phyloP scores from a whole-genome alignment of 2,113 vertebrate species.

The Kobus ellipsiprymnus region DNA sequence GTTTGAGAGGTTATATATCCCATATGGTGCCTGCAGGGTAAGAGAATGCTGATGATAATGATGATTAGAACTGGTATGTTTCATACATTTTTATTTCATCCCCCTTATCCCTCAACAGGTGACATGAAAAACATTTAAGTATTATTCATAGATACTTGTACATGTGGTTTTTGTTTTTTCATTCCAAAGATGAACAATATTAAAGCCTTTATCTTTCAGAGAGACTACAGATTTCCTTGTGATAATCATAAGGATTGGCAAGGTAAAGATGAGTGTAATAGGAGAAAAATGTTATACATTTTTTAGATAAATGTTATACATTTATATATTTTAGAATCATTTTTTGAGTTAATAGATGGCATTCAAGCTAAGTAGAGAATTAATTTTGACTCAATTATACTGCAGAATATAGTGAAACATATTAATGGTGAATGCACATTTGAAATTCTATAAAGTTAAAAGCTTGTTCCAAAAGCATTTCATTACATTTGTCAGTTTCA shows the following conservation, averaged over 20 bases:
- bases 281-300: background rate
- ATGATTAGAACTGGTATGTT: background rate
- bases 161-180: background rate
- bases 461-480: background rate
- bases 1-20: background rate
- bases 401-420: background rate
- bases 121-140: background rate
- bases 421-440: background rate
- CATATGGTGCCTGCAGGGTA: background rate
- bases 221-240: background rate
- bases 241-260: background rate
- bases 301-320: background rate
- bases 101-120: background rate
- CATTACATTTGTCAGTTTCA: background rate
- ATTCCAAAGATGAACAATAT: background rate
- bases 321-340: background rate
- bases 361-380: conserved; percentile 6
- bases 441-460: background rate
- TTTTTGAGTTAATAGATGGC: background rate
- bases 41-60: background rate
- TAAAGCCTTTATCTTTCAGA: background rate
- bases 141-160: background rate
- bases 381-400: background rate
- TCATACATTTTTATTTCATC: background rate
- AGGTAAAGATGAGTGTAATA: background rate